Base-by-base conservation (phyloP, 2,797 vertebrate species). In the Decapterus maruadsi region DNA sequence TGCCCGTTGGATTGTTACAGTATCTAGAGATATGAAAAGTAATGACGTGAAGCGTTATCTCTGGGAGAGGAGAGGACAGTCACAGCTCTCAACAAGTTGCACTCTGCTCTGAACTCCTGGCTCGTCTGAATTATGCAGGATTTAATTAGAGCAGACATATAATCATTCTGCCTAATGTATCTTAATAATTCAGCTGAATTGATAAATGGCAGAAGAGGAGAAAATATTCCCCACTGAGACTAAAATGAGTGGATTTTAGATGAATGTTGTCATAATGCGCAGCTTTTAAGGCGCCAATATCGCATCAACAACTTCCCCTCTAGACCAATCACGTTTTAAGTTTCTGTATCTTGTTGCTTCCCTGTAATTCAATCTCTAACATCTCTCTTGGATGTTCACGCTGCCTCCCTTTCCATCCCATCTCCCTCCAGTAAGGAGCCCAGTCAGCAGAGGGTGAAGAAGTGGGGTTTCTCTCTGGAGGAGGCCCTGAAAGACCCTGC, bases 391-490 rank as follows among this genome's bases (percentile, higher is more conserved):
- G 6, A 69, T 71, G n/a, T 51, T 79, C 19, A 69, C 2, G 29
- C 22, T 29, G 10, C 19, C 45, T 31, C 9, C 4, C 12, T 57
- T 57, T 22, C n/a, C n/a, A 13, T 53, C 19, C n/a, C 17, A 13
- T 53, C 19, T 13, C 64, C 13, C 71, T 26, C 40, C 93, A 99
- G 98, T 96, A 99, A 99, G 93, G 98, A 99, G 86, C 97, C 97
- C 67, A 96, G 96, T 90, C 98, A 98, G 85, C 97, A 97, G 89
- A 94, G 97, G 79, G 97, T 99, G 64, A 98, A 97, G 92, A 96
- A 97, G 92, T 99, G 98, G 98, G 97, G 96, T 8, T 99, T 99
- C 92, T 97, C 96, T 60, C 94, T 99, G 81, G 97, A 99, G 51
- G 98, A 99, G 84, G 95, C 97, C 48, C 90, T 99, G 81, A 99